These are phyloP conservation scores for Metacarcinus magister DNA, from an alignment of 2,888 invertebrate genomes.

Conservation along the genomic window DNA sequence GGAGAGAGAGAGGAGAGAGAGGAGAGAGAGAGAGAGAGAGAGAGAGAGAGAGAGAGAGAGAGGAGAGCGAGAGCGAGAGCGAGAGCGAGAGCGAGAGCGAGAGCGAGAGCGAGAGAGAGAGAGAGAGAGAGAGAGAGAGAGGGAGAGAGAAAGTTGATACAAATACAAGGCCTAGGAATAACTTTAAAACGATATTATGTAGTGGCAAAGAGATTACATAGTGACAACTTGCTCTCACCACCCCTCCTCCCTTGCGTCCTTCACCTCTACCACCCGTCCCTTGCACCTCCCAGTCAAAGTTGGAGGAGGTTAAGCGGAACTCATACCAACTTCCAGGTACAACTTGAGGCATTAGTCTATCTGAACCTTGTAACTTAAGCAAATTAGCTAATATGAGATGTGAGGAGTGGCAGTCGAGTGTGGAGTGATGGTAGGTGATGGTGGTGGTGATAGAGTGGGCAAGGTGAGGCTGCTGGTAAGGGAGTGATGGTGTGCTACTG, in stretches of 20 bases:
- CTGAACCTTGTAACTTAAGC: conserved; percentile 26
- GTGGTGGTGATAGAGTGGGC: neutral
- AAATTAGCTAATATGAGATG: neutral
- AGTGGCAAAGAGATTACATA: too few species aligned
- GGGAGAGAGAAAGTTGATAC: too few species aligned
- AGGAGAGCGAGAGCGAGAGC: too few species aligned
- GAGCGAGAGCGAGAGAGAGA: too few species aligned
- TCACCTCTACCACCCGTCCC: neutral
- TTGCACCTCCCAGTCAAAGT: neutral
- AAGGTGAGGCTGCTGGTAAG: neutral
- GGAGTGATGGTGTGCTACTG: neutral
- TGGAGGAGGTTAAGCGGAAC: neutral
- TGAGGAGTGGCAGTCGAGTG: neutral
- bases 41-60: too few species aligned
- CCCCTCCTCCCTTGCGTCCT: neutral
- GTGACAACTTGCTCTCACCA: too few species aligned
- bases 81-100: too few species aligned
- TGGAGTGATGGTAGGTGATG: neutral
- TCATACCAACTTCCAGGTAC: neutral
- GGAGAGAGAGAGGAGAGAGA: too few species aligned
- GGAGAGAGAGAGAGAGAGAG: too few species aligned
- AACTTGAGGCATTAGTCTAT: conserved; percentile 8
- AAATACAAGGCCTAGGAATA: too few species aligned
- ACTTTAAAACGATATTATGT: too few species aligned
- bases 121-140: too few species aligned